Conservation (phyloP, 2,113 vertebrate species). For the Scalopus aquaticus region DNA sequence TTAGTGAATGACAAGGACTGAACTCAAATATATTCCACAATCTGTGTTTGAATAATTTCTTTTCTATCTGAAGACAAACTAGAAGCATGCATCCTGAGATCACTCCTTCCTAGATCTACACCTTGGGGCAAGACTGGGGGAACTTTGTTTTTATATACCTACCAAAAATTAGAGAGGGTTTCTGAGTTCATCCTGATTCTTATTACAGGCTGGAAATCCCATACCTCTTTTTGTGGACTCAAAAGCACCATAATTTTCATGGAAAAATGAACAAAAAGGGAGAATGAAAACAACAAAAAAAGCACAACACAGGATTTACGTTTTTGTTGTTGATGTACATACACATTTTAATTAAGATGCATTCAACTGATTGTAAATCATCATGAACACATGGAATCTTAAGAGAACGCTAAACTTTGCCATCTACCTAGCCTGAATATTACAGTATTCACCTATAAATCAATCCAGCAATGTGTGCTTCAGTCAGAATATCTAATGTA, state of each 20-base stretch:
- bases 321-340: conserved; percentile 1
- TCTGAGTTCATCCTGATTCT: not conserved
- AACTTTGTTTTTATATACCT: not conserved
- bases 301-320: not conserved
- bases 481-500: conserved; percentile 47
- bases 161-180: not conserved
- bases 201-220: not conserved
- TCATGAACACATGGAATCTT: not conserved
- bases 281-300: not conserved
- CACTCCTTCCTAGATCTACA: not conserved
- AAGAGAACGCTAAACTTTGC: conserved; percentile 32
- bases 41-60: not conserved
- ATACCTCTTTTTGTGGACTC: not conserved
- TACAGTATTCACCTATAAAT: conserved; percentile 35
- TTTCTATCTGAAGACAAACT: not conserved
- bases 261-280: not conserved
- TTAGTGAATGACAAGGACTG: not conserved
- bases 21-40: not conserved
- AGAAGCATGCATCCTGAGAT: not conserved
- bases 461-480: conserved; percentile 5
- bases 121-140: not conserved
- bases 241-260: not conserved
- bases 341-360: conserved; percentile 56
- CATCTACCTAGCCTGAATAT: not conserved
- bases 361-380: conserved; percentile 50